Conservation (phyloP, 1,140 invertebrate genomes). For the Harpegnathos saltator region DNA sequence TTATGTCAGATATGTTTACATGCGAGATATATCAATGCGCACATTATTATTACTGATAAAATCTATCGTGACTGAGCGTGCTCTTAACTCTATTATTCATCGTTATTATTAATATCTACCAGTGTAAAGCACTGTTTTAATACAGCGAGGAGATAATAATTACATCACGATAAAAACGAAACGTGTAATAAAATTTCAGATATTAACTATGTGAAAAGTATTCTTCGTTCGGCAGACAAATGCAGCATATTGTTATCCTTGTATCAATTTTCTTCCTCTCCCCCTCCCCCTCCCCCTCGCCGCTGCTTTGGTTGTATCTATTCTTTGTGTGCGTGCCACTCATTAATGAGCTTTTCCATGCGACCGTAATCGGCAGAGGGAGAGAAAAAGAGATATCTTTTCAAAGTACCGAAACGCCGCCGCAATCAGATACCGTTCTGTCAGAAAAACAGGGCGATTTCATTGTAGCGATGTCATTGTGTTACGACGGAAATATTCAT, state of each 20-base stretch:
- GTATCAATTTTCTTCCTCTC: conserved; percentile 1
- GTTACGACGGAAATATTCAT: conserved; percentile 35
- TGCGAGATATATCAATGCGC: background rate
- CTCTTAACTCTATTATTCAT: background rate
- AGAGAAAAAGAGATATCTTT: conserved; percentile 13
- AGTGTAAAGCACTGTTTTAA: background rate
- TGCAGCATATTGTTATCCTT: background rate
- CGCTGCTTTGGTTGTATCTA: conserved; percentile 30
- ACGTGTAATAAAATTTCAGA: conserved; percentile 28
- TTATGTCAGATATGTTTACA: background rate
- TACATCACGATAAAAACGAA: conserved; percentile 3
- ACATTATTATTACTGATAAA: background rate
- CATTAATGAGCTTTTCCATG: conserved; percentile 51
- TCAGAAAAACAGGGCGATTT: conserved; percentile 30
- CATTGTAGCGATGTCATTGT: conserved; percentile 44
- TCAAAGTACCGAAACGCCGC: conserved; percentile 51
- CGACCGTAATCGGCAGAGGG: conserved; percentile 13
- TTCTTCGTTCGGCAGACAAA: conserved; percentile 4
- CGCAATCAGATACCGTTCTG: conserved; percentile 51
- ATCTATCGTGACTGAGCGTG: background rate
- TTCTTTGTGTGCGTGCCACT: conserved; percentile 33
- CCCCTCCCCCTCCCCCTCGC: background rate
- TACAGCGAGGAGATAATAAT: background rate
- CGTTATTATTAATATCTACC: background rate
- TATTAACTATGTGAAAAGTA: background rate